Base-by-base conservation (phyloP, 2,113 vertebrate genomes). In the Ceyx cyanopectus region DNA sequence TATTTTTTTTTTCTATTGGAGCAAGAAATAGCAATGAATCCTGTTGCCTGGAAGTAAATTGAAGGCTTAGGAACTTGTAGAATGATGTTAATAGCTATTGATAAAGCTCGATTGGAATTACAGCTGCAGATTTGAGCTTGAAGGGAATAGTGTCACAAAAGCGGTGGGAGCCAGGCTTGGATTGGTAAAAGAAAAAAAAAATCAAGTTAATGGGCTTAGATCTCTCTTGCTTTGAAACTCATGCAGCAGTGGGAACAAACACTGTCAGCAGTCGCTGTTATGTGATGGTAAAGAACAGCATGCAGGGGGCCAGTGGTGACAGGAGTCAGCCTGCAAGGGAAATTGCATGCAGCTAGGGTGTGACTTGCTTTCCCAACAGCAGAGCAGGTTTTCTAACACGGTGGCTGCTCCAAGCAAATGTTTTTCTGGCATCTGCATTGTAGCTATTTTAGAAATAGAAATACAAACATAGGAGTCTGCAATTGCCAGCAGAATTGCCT, bases 401-500 rank as follows among this genome's bases (percentile, higher is more conserved):
- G 60, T 40, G 79, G 20, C 56, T 82, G 46, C 51, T 91, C 30
- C 51, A 85, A 43, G 69, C 70, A 56, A 80, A 81, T 29, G 40
- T 54, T 1, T 1, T 58, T 54, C n/a, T 83, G 85, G 75, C 41
- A 43, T 46, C 67, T 66, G 46, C 67, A 15, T 45, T 60, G 85
- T 51, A 23, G 62, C 66, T 79, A 13, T 7, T 73, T 69, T 19
- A 91, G 74, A 19, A 89, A 76, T 1, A 73, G 21, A 29, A 69
- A 63, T 34, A 4, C 51, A 74, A 69, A 7, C 50, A 26, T 0
- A 32, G 53, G 69, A 76, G 37, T 41, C 78, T 62, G 88, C 70
- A 77, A 46, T 94, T 74, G 81, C 93, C 34, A 51, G 61, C 50
- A 85, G 85, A 94, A 92, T 37, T 85, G 75, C 79, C 41, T 77